Evolutionary conservation across 1,140 invertebrate species (phyloP).

Genomic region (Trinorchestia longiramus): DNA sequence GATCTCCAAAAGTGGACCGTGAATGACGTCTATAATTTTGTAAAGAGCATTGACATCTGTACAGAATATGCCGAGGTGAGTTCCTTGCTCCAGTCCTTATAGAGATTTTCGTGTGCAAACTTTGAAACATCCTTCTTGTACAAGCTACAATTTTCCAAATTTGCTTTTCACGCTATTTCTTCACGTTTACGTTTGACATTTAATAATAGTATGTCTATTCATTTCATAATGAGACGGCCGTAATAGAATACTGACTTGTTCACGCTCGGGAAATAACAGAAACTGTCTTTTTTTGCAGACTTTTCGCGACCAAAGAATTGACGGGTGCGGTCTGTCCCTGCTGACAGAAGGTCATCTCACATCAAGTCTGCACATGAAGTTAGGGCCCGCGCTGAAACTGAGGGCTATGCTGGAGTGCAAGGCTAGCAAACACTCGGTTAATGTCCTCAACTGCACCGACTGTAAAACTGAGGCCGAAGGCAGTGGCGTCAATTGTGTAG

Average conservation of each 20-base stretch:
- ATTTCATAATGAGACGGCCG: too few relatives aligned
- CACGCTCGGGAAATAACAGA: too few relatives aligned
- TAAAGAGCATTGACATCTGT: constrained; percentile 41
- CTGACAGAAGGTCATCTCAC: constrained; percentile 92
- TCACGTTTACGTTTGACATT: too few relatives aligned
- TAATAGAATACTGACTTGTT: too few relatives aligned
- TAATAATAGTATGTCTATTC: too few relatives aligned
- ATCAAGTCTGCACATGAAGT: constrained; percentile 91
- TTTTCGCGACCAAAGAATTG: constrained; percentile 91
- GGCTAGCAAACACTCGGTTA: background rate
- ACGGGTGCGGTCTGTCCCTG: constrained; percentile 86
- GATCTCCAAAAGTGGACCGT: constrained; percentile 37
- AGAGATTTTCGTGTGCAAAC: background rate
- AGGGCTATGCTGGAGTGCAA: constrained; percentile 78
- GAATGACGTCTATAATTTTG: constrained; percentile 28
- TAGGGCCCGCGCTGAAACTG: constrained; percentile 90
- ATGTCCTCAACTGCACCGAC: background rate
- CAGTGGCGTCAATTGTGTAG: background rate
- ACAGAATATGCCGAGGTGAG: constrained; percentile 25
- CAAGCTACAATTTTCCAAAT: background rate
- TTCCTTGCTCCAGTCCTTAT: background rate
- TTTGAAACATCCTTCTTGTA: background rate
- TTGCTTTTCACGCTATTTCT: too few relatives aligned
- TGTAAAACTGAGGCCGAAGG: background rate
- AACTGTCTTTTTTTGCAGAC: constrained; percentile 75